Conservation (phyloP, 2,797 vertebrate genomes). For the Manis crassicaudata region DNA sequence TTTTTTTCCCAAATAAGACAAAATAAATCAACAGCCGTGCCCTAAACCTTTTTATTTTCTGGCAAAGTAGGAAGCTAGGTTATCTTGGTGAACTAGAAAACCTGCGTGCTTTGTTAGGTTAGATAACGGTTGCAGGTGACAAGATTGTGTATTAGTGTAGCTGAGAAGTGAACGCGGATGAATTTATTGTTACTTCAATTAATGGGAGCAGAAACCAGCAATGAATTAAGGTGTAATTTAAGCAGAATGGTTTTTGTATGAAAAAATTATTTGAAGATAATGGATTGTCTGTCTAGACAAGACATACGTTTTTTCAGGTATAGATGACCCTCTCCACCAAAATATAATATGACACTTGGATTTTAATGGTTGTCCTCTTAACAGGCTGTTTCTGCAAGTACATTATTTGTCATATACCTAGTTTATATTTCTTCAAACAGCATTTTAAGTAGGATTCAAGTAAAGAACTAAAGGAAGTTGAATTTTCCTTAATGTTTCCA, state of each 20-base stretch:
- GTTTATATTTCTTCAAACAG: slow-evolving; percentile 26
- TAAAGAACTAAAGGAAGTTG: slow-evolving; percentile 13
- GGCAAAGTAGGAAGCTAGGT: not conserved
- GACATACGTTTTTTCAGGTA: not conserved
- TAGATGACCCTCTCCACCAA: not conserved
- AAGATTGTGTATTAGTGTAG: not conserved
- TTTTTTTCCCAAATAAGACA: not conserved
- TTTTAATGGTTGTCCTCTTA: not conserved
- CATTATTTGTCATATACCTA: not conserved
- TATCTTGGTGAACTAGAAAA: not conserved
- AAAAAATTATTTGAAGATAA: not conserved
- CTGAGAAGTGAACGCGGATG: not conserved
- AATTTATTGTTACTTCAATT: not conserved
- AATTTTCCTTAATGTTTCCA: not conserved
- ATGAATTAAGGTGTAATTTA: not conserved
- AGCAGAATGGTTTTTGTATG: not conserved
- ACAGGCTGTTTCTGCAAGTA: slow-evolving; percentile 18
- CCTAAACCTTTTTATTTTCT: slow-evolving; percentile 19
- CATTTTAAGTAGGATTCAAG: not conserved
- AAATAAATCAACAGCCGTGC: not conserved
- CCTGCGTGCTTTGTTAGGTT: not conserved
- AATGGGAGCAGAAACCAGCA: slow-evolving; percentile 18
- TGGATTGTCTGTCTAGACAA: not conserved
- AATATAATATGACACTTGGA: not conserved
- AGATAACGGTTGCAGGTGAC: not conserved